Base-by-base conservation (phyloP, 2,113 vertebrate species). In the Hippocampus mohnikei region DNA sequence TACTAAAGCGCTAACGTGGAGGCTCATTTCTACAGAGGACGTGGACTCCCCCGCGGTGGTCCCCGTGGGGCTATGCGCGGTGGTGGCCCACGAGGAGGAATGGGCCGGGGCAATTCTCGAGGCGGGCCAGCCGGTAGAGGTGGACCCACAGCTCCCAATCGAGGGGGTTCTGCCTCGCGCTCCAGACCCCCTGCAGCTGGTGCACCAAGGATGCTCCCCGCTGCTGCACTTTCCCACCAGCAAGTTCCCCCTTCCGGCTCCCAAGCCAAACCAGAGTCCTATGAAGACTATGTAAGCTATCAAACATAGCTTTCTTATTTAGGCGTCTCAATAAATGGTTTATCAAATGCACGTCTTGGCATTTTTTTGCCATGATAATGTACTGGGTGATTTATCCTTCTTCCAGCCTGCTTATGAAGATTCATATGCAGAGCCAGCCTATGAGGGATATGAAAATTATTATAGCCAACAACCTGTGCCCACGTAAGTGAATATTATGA, bases 361-460 rank as follows among this genome's bases (percentile, higher is more conserved):
- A 33, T 52, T 33, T 67, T 53, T 52, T 40, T 52, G 66, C 44
- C 66, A 40, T 16, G 50, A 40, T 68, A 55, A 55, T 55, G 50
- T 23, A 69, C 37, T 69, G 20, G 3, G 58, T 12, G 37, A 23
- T 55, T 8, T 61, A 11, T 18, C 53, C 69, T 67, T 8, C 25
- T 82, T 82, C 8, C 82, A 99, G 96, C 76, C 79, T 72, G 88
- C 93, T 41, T 99, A 98, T 79, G 96, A 97, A 10, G 96, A 99
- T 59, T 81, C 91, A 0, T 99, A 98, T 0, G 90, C 93, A 69
- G 97, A 99, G 46, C 91, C 93, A 75, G 88, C 93, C 77, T 99
- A 98, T 40, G 97, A 99, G 84, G 92, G 92, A 6, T 98, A 98
- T 46, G 97, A 98, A 74, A 92, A 82, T 73, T 98, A 99, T 82